Conservation (phyloP, 2,113 vertebrate species). For the Lampris megalopsis region DNA sequence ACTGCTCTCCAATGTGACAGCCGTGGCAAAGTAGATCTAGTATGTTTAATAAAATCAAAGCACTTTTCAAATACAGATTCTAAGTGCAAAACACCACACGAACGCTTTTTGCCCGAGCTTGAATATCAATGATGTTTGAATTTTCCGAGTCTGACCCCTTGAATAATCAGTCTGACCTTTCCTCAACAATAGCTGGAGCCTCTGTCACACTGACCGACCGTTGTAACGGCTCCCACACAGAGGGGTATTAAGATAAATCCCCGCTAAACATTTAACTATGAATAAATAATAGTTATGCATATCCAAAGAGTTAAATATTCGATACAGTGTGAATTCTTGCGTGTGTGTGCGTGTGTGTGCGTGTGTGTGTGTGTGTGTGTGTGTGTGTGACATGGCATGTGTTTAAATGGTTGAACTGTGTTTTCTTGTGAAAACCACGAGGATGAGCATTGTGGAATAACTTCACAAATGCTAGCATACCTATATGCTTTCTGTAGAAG, state of each 20-base stretch:
- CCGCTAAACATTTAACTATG: slow-evolving; percentile 67
- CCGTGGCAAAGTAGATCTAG: too few relatives aligned
- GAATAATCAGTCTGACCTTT: slow-evolving; percentile 73
- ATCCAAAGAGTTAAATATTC: slow-evolving; percentile 24
- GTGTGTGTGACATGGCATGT: slow-evolving; percentile 1
- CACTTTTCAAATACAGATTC: slow-evolving; percentile 7
- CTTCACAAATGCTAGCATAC: not conserved
- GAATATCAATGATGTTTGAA: slow-evolving; percentile 53
- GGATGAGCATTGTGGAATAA: not conserved
- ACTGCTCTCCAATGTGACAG: not conserved
- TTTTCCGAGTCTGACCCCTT: slow-evolving; percentile 69
- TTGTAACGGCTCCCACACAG: slow-evolving; percentile 52
- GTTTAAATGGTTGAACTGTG: too few relatives aligned
- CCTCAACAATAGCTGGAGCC: slow-evolving; percentile 64
- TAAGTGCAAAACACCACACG: slow-evolving; percentile 11
- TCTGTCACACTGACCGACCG: slow-evolving; percentile 40
- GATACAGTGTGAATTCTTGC: slow-evolving; percentile 1
- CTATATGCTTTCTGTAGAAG: not conserved
- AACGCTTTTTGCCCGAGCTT: slow-evolving; percentile 10
- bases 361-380: slow-evolving; percentile 3
- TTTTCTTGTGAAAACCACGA: not conserved
- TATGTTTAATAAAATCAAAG: not conserved
- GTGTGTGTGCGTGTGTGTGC: not conserved
- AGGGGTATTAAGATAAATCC: slow-evolving; percentile 71
- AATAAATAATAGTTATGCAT: slow-evolving; percentile 61